Evolutionary conservation across 2,888 invertebrate genomes (phyloP), one percentile per base, ranked within the genome.

Genomic region (Conomelus anceps): DNA sequence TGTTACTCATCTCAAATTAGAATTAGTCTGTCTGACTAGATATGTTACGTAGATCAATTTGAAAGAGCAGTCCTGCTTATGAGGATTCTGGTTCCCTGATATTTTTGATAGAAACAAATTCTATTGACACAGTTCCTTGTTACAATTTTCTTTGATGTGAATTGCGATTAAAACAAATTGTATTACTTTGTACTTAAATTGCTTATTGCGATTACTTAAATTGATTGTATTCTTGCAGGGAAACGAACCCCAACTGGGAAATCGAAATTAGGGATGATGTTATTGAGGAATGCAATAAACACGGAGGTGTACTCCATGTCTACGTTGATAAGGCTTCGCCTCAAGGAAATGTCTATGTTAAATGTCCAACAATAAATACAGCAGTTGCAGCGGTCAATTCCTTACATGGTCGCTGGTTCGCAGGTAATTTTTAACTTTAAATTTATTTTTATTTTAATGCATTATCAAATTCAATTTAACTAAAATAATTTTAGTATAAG

Each of bases 301-400:
- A 99, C 92, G 99, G 99, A 11, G 99, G 99, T 4, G 98, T 98
- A 0, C 93, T 99, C 85, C 99, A 99, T 92, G 97, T 99, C 23
- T 99, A 97, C 92, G 98, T 99, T 7, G 99, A 99, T 93, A 97
- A 97, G 93, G 97, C 97, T 0, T 98, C 98, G 0, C 96, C 98
- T 0, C 97, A 97, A 92, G 99, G 99, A 87, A 99, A 99, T 93
- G 99, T 99, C 6, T 99, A 99, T 93, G 99, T 99, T 88, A 99
- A 99, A 93, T 99, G 99, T 94, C 98, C 99, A 0, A 98, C 98
- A 89, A 98, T 99, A 92, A 96, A 98, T 0, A 98, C 99, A 0
- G 99, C 99, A 0, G 98, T 98, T 13, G 97, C 99, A 7, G 98
- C 99, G 0, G 99, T 99, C 11, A 98, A 98, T 94, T 97, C 98